Evolutionary conservation across 2,797 vertebrate species (phyloP).

Genomic region (Sarcophilus harrisii): DNA sequence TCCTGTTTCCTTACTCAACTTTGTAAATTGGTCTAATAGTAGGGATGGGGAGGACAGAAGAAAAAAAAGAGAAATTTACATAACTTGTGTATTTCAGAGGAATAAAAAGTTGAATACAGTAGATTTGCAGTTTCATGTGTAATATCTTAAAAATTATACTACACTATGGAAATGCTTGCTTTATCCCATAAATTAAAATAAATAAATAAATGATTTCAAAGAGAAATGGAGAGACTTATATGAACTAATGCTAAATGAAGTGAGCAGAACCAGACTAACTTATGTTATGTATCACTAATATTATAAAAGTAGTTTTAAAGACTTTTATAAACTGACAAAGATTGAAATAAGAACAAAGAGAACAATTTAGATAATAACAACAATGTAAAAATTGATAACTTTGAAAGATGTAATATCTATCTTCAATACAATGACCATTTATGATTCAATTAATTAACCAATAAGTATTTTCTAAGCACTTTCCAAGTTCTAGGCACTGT

Average conservation of each 20-base stretch:
- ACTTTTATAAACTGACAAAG: background rate
- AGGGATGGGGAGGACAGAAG: rapidly evolving
- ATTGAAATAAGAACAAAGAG: background rate
- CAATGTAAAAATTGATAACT: background rate
- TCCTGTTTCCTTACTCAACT: background rate
- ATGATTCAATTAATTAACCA: background rate
- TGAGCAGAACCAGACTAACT: background rate
- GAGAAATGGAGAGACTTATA: background rate
- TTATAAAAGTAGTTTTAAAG: background rate
- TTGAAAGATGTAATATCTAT: background rate
- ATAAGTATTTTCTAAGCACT: background rate
- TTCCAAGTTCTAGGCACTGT: background rate
- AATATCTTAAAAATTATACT: background rate
- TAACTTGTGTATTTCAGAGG: background rate
- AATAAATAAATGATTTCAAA: background rate
- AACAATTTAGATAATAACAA: background rate
- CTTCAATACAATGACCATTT: background rate
- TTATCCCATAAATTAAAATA: background rate
- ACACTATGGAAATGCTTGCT: background rate
- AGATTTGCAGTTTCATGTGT: background rate
- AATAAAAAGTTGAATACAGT: background rate
- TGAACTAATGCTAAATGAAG: background rate
- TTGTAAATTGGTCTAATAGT: background rate
- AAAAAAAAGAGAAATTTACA: background rate
- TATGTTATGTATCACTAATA: background rate